phyloP scores from a whole-genome alignment of 2,113 vertebrate genomes.

The Coracopsis vasa region DNA sequence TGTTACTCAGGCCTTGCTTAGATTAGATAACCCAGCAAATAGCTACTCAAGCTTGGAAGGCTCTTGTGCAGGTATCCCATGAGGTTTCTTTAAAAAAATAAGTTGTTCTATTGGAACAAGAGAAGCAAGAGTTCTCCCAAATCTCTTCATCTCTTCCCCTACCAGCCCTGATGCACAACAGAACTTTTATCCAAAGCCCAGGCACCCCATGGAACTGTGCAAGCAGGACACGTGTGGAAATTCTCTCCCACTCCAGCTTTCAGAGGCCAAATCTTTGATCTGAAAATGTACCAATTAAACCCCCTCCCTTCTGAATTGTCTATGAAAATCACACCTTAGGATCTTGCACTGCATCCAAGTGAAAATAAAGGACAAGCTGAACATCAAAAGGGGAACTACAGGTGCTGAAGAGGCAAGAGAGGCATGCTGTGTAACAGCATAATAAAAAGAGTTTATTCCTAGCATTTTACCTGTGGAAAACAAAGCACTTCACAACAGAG shows the following conservation, averaged over 20 bases:
- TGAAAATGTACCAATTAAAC: not conserved
- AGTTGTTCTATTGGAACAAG: not conserved
- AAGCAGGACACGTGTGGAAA: rapidly evolving
- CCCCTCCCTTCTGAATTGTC: not conserved
- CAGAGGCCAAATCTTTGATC: not conserved
- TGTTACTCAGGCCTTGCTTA: not conserved
- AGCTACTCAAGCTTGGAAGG: not conserved
- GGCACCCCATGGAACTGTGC: rapidly evolving
- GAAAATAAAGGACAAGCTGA: not conserved
- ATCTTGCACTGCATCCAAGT: not conserved
- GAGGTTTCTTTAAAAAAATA: not conserved
- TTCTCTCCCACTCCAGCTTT: not conserved
- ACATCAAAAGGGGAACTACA: not conserved
- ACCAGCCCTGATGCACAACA: not conserved
- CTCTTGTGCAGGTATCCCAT: not conserved
- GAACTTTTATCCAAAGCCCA: not conserved
- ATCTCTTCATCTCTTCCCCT: not conserved
- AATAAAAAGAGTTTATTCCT: not conserved
- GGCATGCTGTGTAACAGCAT: not conserved
- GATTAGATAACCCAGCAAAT: not conserved
- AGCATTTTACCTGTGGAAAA: not conserved
- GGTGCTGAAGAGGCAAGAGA: not conserved
- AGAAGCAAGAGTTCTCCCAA: not conserved
- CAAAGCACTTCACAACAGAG: not conserved
- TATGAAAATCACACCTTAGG: not conserved